These are phyloP conservation scores for Phalera bucephala DNA, from an alignment of 2,888 invertebrate species.

Conservation along the genomic window DNA sequence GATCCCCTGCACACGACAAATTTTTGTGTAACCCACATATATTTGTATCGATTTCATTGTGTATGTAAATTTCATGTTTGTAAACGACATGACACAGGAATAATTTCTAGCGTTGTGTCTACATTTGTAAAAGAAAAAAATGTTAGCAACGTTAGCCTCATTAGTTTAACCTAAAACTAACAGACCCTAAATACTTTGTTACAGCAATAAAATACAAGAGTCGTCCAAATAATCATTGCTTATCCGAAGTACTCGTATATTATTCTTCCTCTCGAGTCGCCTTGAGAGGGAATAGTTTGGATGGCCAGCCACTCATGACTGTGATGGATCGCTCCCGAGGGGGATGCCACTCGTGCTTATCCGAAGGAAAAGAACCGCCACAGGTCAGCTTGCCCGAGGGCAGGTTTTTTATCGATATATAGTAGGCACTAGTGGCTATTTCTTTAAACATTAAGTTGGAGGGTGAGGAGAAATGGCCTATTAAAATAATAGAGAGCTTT, in stretches of 20 bases:
- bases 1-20: no score
- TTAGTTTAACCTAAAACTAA: no score
- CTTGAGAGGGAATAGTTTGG: constrained; percentile 22
- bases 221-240: constrained; percentile 36
- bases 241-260: constrained; percentile 27
- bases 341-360: constrained; percentile 27
- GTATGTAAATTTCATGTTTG: no score
- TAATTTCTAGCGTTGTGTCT: no score
- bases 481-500: constrained; percentile 34
- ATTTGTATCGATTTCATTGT: no score
- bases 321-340: constrained; percentile 47
- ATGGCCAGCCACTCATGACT: constrained; percentile 23
- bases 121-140: no score
- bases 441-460: constrained; percentile 34
- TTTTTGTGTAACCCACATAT: no score
- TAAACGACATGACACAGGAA: no score
- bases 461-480: constrained; percentile 30
- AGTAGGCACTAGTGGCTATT: constrained; percentile 25
- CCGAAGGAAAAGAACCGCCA: constrained; percentile 24
- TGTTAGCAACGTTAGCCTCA: no score
- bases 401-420: constrained; percentile 31
- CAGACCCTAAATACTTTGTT: constrained; percentile 1
- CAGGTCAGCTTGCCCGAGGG: constrained; percentile 29
- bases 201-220: constrained; percentile 16
- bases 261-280: constrained; percentile 19